Evolutionary conservation across 2,797 vertebrate species (phyloP).

Genomic region (Ctenochaetus hawaiiensis): DNA sequence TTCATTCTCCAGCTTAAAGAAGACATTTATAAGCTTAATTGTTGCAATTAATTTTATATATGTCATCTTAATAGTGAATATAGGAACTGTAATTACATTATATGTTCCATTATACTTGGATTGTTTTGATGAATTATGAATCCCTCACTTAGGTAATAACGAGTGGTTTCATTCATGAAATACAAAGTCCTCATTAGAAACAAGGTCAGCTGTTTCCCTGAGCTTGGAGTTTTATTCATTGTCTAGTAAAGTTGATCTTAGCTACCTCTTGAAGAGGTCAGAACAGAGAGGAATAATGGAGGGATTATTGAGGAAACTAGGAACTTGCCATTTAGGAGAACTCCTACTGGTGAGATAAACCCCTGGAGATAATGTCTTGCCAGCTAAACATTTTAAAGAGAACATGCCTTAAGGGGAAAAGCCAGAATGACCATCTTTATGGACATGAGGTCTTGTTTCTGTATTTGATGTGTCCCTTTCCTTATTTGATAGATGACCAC

Average conservation of each 20-base stretch:
- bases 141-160: constrained; percentile 37
- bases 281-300: constrained; percentile 45
- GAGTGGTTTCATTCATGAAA: constrained; percentile 43
- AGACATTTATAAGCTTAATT: neutral
- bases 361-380: constrained; percentile 42
- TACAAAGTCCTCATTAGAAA: constrained; percentile 41
- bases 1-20: neutral
- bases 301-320: constrained; percentile 34
- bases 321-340: constrained; percentile 45
- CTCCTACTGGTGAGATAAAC: constrained; percentile 30
- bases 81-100: constrained; percentile 10
- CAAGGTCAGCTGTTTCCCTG: constrained; percentile 49
- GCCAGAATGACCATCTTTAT: constrained; percentile 31
- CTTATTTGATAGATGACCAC: neutral
- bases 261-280: constrained; percentile 56
- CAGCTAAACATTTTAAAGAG: constrained; percentile 55
- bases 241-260: constrained; percentile 42
- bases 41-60: neutral
- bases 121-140: constrained; percentile 51
- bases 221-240: constrained; percentile 17
- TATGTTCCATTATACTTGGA: constrained; percentile 35
- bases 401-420: constrained; percentile 37
- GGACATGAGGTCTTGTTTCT: constrained; percentile 24
- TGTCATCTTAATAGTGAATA: constrained; percentile 20
- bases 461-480: constrained; percentile 23